A percentile compares a stretch with the other conserved stretches of the same genome.
Evolutionary conservation across 2,797 vertebrate genomes (phyloP).

Genomic region (Pagetopsis macropterus): DNA sequence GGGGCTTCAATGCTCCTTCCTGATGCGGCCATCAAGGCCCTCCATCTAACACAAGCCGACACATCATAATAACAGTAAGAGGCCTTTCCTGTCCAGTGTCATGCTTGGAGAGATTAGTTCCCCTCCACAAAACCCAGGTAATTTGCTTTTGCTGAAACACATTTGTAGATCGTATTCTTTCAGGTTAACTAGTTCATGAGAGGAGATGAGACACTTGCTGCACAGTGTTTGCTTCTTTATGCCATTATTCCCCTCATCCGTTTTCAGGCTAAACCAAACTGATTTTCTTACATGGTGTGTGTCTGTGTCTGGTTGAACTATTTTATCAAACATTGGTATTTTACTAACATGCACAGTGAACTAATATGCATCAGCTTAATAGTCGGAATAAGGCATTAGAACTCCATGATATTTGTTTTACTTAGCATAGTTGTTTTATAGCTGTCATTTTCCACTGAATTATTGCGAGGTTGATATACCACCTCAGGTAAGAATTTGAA

Average conservation of each 20-base stretch:
- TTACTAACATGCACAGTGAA: not conserved
- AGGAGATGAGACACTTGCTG: slow-evolving; percentile 77
- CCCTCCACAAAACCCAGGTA: slow-evolving; percentile 87
- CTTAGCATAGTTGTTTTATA: slow-evolving; percentile 59
- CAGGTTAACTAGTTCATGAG: slow-evolving; percentile 81
- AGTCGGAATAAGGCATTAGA: slow-evolving; percentile 15
- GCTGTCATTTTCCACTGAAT: slow-evolving; percentile 42
- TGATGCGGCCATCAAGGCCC: slow-evolving; percentile 84
- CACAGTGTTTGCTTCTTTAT: slow-evolving; percentile 68
- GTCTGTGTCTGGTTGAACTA: not conserved
- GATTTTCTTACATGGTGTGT: slow-evolving; percentile 20
- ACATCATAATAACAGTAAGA: slow-evolving; percentile 90
- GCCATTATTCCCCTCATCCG: slow-evolving; percentile 59
- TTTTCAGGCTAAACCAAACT: slow-evolving; percentile 55
- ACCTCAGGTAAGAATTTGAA: slow-evolving; percentile 43
- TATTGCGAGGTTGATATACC: slow-evolving; percentile 42
- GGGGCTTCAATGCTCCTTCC: slow-evolving; percentile 77
- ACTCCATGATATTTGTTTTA: slow-evolving; percentile 55
- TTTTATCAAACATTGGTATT: not conserved
- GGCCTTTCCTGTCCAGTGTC: slow-evolving; percentile 88
- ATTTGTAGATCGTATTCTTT: slow-evolving; percentile 84
- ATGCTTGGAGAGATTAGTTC: slow-evolving; percentile 89
- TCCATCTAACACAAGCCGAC: slow-evolving; percentile 86
- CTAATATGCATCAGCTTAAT: not conserved
- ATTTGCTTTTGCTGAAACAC: slow-evolving; percentile 86